Conservation (phyloP, 2,888 invertebrate genomes). For the Odontothrips loti region DNA sequence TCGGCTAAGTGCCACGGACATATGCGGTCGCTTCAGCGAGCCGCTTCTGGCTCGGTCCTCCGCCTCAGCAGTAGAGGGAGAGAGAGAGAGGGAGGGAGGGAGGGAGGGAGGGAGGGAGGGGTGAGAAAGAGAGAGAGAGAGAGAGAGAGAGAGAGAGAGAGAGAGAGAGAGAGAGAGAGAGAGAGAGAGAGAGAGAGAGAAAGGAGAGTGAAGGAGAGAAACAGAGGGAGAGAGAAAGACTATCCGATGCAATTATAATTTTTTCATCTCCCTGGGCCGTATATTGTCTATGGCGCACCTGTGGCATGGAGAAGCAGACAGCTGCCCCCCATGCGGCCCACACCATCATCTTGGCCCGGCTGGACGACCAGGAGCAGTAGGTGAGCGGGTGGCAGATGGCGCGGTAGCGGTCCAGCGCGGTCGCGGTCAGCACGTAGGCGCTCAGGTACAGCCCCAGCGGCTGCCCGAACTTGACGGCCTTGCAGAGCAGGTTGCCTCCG, state of each 20-base stretch:
- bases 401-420: slow-evolving; percentile 58
- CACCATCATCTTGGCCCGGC: slow-evolving; percentile 55
- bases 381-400: slow-evolving; percentile 61
- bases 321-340: slow-evolving; percentile 54
- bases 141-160: neutral
- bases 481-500: slow-evolving; percentile 57
- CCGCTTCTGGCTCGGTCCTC: too few species aligned
- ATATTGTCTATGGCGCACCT: too few species aligned
- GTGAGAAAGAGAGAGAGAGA: neutral
- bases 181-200: slow-evolving; percentile 18
- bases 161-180: neutral
- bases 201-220: neutral
- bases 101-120: slow-evolving; percentile 18
- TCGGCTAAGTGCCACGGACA: too few species aligned
- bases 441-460: slow-evolving; percentile 62
- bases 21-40: too few species aligned
- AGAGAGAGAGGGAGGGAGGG: slow-evolving; percentile 18
- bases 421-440: slow-evolving; percentile 57
- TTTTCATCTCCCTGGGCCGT: too few species aligned
- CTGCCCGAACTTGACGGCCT: slow-evolving; percentile 62
- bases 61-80: too few species aligned
- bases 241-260: neutral
- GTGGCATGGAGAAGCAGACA: slow-evolving; percentile 56
- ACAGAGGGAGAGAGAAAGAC: neutral
- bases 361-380: slow-evolving; percentile 58